phyloP scores from a whole-genome alignment of 2,888 invertebrate genomes.

The Drosophila limbata region DNA sequence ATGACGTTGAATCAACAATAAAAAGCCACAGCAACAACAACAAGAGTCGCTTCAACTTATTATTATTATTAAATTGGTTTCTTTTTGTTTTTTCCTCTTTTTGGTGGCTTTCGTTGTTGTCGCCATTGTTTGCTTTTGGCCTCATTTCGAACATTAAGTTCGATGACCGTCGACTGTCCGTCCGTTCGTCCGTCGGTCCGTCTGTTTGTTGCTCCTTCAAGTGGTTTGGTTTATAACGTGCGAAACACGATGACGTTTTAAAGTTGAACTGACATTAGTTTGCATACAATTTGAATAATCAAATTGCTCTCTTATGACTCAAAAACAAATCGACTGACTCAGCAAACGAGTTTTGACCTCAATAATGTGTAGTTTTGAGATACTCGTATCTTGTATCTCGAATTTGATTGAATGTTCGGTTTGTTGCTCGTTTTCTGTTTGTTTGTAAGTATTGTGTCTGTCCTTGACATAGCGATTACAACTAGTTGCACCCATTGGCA shows the following conservation, averaged over 20 bases:
- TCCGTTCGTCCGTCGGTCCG: background rate
- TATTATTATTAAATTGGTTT: constrained; percentile 53
- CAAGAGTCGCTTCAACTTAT: constrained; percentile 29
- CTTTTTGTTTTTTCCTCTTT: constrained; percentile 32
- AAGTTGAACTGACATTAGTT: constrained; percentile 48
- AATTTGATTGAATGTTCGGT: constrained; percentile 10
- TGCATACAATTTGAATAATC: constrained; percentile 58
- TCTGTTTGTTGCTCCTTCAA: constrained; percentile 45
- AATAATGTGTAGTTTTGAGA: constrained; percentile 22
- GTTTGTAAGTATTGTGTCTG: constrained; percentile 15
- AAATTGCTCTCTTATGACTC: constrained; percentile 21
- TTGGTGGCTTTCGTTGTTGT: constrained; percentile 32
- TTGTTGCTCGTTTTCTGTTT: background rate
- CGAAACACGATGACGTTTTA: constrained; percentile 49
- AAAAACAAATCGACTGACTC: constrained; percentile 32
- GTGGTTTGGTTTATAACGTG: constrained; percentile 34
- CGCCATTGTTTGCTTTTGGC: constrained; percentile 64
- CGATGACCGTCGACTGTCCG: constrained; percentile 62
- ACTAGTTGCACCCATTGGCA: constrained; percentile 20
- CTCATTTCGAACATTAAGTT: constrained; percentile 64
- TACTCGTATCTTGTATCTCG: constrained; percentile 2
- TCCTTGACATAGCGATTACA: constrained; percentile 26
- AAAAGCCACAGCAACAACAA: constrained; percentile 20
- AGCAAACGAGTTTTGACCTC: constrained; percentile 34
- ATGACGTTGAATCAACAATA: constrained; percentile 30